Evolutionary conservation across 2,113 vertebrate genomes (phyloP).

Genomic region (Phylloscopus trochiloides): DNA sequence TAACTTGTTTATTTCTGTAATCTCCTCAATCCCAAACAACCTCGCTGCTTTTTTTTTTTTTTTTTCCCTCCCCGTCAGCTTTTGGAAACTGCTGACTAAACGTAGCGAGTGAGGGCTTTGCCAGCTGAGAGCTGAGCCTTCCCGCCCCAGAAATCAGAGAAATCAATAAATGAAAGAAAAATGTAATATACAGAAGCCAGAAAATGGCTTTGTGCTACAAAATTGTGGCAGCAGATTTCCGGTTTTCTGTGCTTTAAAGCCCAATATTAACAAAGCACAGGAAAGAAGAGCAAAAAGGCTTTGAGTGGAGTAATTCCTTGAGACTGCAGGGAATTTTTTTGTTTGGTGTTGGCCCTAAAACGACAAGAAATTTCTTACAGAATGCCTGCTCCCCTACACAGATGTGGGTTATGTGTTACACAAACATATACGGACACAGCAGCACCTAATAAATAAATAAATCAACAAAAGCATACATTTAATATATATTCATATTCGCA

Average conservation of each 20-base stretch:
- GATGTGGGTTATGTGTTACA: accelerated
- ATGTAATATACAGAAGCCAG: not conserved
- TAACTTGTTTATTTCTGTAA: not conserved
- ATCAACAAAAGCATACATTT: accelerated
- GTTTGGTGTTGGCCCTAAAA: not conserved
- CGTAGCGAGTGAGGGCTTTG: accelerated
- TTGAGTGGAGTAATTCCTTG: not conserved
- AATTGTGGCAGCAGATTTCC: not conserved
- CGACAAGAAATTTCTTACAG: not conserved
- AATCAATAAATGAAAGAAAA: not conserved
- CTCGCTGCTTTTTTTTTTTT: too few species aligned
- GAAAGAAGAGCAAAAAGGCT: not conserved
- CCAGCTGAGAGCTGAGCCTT: not conserved
- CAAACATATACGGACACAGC: accelerated
- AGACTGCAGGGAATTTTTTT: too few species aligned
- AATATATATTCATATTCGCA: not conserved
- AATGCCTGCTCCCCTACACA: accelerated
- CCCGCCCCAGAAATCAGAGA: accelerated
- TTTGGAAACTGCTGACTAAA: not conserved
- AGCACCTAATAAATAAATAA: too few species aligned
- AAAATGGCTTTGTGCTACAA: not conserved
- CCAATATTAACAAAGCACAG: not conserved
- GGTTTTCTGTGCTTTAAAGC: not conserved
- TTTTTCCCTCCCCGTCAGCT: accelerated
- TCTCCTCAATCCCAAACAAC: not conserved